Evolutionary conservation across 92 coral and sea anemone species (phyloP).

Genomic region (Muricea muricata): DNA sequence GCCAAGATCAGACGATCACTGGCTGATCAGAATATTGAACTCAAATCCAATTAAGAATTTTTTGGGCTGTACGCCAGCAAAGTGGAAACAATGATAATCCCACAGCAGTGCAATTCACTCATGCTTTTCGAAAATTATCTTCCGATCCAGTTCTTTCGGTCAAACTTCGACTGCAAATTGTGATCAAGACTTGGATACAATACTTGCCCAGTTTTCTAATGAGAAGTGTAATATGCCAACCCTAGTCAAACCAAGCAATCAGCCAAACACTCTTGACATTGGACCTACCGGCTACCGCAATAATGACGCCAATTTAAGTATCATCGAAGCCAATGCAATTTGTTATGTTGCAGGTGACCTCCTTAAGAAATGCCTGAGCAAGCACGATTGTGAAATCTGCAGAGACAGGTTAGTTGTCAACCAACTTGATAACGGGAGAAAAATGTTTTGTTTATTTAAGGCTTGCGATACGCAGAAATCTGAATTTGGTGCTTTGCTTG

Average conservation of each 20-base stretch:
- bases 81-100: not conserved
- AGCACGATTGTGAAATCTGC: too few species aligned
- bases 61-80: too few species aligned
- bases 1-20: too few species aligned
- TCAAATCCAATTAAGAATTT: too few species aligned
- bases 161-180: not conserved
- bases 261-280: not conserved
- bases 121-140: not conserved
- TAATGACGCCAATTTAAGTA: not conserved
- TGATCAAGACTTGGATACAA: not conserved
- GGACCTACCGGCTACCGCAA: not conserved
- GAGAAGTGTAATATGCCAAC: not conserved
- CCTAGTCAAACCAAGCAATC: not conserved
- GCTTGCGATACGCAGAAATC: too few species aligned
- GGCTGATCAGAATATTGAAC: too few species aligned
- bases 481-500: not conserved
- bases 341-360: slow-evolving; percentile 1
- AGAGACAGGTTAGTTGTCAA: too few species aligned
- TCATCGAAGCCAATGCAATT: not conserved
- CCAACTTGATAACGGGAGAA: too few species aligned
- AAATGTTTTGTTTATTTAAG: too few species aligned
- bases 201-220: not conserved
- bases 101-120: not conserved
- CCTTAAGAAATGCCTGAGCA: not conserved
- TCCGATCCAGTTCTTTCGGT: not conserved